Conservation (phyloP, 2,113 vertebrate genomes). For the Edolisoma coerulescens region DNA sequence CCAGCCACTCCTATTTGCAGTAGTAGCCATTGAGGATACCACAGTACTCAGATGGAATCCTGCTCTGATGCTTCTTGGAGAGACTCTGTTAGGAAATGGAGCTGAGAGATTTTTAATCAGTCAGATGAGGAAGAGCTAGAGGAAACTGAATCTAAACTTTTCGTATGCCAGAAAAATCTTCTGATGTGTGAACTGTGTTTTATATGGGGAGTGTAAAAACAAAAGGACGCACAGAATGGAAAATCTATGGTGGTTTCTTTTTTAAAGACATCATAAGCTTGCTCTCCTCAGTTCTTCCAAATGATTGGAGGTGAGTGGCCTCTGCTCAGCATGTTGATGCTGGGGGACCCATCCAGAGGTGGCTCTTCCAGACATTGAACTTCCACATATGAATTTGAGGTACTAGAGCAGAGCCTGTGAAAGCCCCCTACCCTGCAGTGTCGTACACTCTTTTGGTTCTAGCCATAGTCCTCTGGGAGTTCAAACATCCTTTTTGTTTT, state of each 20-base stretch:
- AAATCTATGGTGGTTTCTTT: background rate
- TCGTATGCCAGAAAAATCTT: background rate
- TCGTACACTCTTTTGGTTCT: background rate
- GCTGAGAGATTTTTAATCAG: background rate
- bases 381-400: background rate
- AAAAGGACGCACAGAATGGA: background rate
- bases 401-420: background rate
- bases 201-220: background rate
- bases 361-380: background rate
- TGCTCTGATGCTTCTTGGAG: background rate
- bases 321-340: background rate
- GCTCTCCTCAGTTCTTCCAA: background rate
- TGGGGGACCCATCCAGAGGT: background rate
- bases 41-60: background rate
- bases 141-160: background rate
- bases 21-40: background rate
- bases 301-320: background rate
- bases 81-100: background rate
- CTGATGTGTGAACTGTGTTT: background rate
- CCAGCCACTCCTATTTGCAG: background rate
- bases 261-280: background rate
- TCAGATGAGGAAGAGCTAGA: background rate
- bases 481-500: background rate
- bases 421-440: background rate
- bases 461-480: background rate